Evolutionary conservation across 2,888 invertebrate genomes (phyloP).

Genomic region (Agonopterix subpropinquella): DNA sequence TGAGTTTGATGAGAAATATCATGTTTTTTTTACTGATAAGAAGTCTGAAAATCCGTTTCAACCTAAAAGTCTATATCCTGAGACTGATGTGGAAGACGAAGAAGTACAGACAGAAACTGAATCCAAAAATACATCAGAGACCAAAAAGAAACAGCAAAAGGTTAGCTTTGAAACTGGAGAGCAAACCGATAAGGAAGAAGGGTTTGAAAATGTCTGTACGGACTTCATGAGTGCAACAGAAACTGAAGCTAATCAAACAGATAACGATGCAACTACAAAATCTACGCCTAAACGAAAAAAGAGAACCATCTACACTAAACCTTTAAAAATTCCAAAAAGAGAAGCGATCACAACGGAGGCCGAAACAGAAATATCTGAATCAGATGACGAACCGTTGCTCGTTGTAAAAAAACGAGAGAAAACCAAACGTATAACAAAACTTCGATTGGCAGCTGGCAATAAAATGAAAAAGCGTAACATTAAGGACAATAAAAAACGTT

Average conservation of each 20-base stretch:
- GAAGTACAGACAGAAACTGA: not conserved
- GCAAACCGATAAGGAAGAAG: slow-evolving; percentile 5
- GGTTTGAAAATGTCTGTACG: slow-evolving; percentile 8
- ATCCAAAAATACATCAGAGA: slow-evolving; percentile 1
- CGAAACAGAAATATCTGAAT: slow-evolving; percentile 7
- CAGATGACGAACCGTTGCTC: slow-evolving; percentile 41
- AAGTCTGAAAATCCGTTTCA: slow-evolving; percentile 41
- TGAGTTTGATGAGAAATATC: slow-evolving; percentile 53
- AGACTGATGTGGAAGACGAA: slow-evolving; percentile 1
- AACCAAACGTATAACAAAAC: slow-evolving; percentile 1
- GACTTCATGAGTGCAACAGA: slow-evolving; percentile 24
- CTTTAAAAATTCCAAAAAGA: too few species aligned
- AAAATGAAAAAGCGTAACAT: slow-evolving; percentile 3
- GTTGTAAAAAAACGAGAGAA: slow-evolving; percentile 15
- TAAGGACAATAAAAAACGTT: slow-evolving; percentile 16
- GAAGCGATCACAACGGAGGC: not conserved
- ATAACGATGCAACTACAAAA: slow-evolving; percentile 13
- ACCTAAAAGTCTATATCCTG: slow-evolving; percentile 18
- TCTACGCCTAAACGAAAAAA: slow-evolving; percentile 17
- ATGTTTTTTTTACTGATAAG: slow-evolving; percentile 51
- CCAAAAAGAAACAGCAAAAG: not conserved
- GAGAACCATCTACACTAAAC: slow-evolving; percentile 5
- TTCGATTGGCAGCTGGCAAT: slow-evolving; percentile 5
- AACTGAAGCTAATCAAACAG: slow-evolving; percentile 25
- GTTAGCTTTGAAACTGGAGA: slow-evolving; percentile 7